Percentiles rank a stretch among this genome's conserved stretches.
Conservation (phyloP, 2,888 invertebrate species). For the Calameuta idolon region DNA sequence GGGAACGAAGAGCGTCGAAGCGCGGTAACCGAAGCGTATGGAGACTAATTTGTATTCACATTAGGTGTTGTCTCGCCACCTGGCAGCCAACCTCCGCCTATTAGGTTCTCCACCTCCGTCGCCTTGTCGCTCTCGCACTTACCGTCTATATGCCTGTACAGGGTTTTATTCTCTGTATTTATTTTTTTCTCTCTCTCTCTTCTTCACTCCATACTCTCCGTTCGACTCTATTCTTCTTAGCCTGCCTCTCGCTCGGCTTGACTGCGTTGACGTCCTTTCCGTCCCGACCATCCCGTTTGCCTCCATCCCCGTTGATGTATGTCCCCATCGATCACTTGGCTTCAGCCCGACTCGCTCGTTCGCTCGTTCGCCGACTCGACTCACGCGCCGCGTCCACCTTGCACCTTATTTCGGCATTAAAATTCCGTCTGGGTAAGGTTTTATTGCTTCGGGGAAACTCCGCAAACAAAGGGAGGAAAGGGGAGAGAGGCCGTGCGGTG, state of each 20-base stretch:
- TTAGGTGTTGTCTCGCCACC: constrained; percentile 57
- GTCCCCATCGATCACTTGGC: constrained; percentile 56
- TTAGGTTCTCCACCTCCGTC: constrained; percentile 14
- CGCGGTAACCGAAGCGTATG: constrained; percentile 44
- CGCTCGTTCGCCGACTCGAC: constrained; percentile 29
- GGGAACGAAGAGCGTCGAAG: constrained; percentile 33
- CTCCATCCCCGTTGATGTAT: constrained; percentile 52
- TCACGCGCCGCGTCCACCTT: constrained; percentile 38
- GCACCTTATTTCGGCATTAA: constrained; percentile 45
- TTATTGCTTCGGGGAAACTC: constrained; percentile 43
- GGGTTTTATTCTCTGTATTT: constrained; percentile 21
- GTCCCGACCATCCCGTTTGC: constrained; percentile 25
- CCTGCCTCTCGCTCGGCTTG: background rate
- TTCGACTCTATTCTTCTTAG: constrained; percentile 1
- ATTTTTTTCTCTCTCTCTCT: constrained; percentile 20
- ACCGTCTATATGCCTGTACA: constrained; percentile 31
- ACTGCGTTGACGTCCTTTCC: constrained; percentile 34
- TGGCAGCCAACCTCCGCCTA: constrained; percentile 39
- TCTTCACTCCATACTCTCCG: constrained; percentile 15
- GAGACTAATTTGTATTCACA: constrained; percentile 58
- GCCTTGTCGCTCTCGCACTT: constrained; percentile 11
- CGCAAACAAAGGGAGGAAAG: constrained; percentile 21
- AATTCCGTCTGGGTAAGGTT: constrained; percentile 54
- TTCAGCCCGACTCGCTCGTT: background rate
- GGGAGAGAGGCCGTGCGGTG: background rate